These are phyloP conservation scores for Corythaeola cristata DNA, from an alignment of 2,113 vertebrate genomes.

Conservation along the genomic window DNA sequence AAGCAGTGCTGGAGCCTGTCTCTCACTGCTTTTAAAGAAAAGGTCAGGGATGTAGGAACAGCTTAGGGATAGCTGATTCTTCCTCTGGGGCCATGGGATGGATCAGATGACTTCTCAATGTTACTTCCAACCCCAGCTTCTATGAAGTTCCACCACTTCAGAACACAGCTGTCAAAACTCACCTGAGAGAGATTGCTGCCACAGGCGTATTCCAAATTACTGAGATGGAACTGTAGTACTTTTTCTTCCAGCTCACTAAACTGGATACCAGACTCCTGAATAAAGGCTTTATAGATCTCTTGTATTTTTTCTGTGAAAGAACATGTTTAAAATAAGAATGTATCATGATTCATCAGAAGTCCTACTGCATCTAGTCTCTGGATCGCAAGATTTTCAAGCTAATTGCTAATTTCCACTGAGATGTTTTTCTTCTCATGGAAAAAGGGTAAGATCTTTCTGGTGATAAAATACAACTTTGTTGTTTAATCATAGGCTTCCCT, in stretches of 20 bases:
- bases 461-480: not conserved
- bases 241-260: constrained; percentile 94
- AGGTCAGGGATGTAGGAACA: not conserved
- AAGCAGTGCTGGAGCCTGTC: not conserved
- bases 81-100: not conserved
- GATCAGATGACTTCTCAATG: not conserved
- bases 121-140: not conserved
- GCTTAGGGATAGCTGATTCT: not conserved
- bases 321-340: not conserved
- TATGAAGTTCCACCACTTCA: not conserved
- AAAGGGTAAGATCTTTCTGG: not conserved
- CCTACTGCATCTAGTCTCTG: not conserved
- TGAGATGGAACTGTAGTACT: constrained; percentile 96
- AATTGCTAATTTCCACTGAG: not conserved
- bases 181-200: constrained; percentile 92
- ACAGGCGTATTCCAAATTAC: constrained; percentile 95
- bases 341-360: not conserved
- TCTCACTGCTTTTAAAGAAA: not conserved
- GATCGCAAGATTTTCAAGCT: not conserved
- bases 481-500: not conserved
- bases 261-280: constrained; percentile 93
- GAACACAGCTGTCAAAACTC: not conserved
- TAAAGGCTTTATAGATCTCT: constrained; percentile 92
- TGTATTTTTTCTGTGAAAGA: constrained; percentile 89
- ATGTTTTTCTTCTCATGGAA: not conserved